Percentiles rank a stretch among this genome's conserved stretches.
Evolutionary conservation across 1,140 invertebrate genomes (phyloP).

Genomic region (Amphibalanus amphitrite): DNA sequence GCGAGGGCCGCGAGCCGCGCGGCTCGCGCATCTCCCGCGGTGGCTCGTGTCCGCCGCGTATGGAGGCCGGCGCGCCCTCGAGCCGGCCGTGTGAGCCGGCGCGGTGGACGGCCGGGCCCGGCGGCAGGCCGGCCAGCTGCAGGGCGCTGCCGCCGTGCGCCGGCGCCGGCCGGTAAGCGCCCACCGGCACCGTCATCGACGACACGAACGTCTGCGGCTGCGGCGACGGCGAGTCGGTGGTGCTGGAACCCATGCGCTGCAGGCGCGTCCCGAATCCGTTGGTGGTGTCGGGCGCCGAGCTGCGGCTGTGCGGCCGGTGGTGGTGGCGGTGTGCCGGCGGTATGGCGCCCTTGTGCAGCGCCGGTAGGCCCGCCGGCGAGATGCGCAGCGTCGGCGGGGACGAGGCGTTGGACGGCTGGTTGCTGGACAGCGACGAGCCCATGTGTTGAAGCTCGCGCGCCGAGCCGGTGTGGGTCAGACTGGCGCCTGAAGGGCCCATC

Average conservation of each 20-base stretch:
- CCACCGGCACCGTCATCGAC: background rate
- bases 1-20: no score
- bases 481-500: background rate
- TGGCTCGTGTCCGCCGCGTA: no score
- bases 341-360: background rate
- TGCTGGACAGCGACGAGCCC: constrained; percentile 3
- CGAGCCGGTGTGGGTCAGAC: background rate
- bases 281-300: background rate
- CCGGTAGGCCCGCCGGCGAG: background rate
- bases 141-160: background rate
- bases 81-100: background rate
- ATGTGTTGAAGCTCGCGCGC: background rate
- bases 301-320: constrained; percentile 2
- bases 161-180: background rate
- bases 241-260: background rate
- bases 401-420: background rate
- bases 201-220: background rate
- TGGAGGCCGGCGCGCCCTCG: background rate
- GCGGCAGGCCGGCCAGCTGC: constrained; percentile 1
- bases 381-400: background rate
- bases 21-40: no score
- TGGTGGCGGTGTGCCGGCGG: background rate
- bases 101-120: background rate
- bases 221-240: constrained; percentile 4
- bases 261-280: background rate